A percentile compares a stretch with the other conserved stretches of the same genome.
Conservation (phyloP, 1,140 invertebrate genomes). For the Lordiphosa mommai region DNA sequence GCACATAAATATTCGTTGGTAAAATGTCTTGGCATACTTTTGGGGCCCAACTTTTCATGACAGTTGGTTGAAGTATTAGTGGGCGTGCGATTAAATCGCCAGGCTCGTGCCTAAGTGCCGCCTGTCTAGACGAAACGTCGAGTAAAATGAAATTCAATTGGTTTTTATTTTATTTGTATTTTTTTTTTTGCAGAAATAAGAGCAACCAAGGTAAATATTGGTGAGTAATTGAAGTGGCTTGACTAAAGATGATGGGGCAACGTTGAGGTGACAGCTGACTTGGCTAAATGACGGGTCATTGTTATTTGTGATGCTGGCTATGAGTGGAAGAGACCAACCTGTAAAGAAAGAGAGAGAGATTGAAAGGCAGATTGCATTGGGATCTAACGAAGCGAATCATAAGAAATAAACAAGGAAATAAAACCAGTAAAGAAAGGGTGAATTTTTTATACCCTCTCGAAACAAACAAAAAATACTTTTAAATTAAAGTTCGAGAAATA, state of each 20-base stretch:
- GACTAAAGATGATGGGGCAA: not conserved
- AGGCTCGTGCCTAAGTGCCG: slow-evolving; percentile 53
- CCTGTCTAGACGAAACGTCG: slow-evolving; percentile 57
- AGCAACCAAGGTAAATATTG: slow-evolving; percentile 47
- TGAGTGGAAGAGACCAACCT: slow-evolving; percentile 5
- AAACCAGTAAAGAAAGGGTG: too few relatives aligned
- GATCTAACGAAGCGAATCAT: slow-evolving; percentile 38
- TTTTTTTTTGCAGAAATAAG: not conserved
- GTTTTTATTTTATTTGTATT: not conserved
- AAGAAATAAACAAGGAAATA: slow-evolving; percentile 6
- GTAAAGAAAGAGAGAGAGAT: not conserved
- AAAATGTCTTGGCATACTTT: slow-evolving; percentile 12
- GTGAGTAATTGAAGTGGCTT: slow-evolving; percentile 50
- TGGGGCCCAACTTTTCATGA: not conserved
- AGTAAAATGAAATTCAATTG: slow-evolving; percentile 47
- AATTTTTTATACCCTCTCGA: not conserved
- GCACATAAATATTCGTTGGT: slow-evolving; percentile 44
- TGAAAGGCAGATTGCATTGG: slow-evolving; percentile 10
- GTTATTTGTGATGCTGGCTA: slow-evolving; percentile 34
- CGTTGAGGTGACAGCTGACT: not conserved
- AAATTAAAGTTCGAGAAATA: not conserved
- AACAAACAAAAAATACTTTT: not conserved
- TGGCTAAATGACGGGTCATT: slow-evolving; percentile 37
- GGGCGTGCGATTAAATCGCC: slow-evolving; percentile 10
- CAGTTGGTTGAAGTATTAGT: not conserved